Evolutionary conservation across 2,888 invertebrate species (phyloP), one percentile per base, ranked within the genome.

Genomic region (Hipparchia semele): DNA sequence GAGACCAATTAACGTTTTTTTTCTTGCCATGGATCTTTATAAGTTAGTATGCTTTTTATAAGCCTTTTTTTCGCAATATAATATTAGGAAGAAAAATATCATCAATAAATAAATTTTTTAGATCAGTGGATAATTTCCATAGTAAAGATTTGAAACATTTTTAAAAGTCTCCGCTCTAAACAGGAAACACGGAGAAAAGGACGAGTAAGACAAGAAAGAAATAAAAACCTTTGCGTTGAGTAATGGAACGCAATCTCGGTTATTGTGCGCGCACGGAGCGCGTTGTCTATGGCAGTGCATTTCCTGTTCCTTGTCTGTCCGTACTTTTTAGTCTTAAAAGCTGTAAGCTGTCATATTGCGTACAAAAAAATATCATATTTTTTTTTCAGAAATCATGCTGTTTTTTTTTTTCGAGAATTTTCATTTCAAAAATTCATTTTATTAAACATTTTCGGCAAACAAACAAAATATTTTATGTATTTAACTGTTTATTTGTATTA

Each of bases 231-330:
- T 66, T 39, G 66, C 66, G 12, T 66, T 66, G 66, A 66, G 66
- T 66, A 66, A 66, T 66, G 66, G 66, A 66, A 66, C 66, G 54
- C 66, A 54, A 66, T 66, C 45, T 39, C 45, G 54, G 66, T 66
- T 56, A 56, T 45, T 54, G 66, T 65, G 56, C 7, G 13, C 8
- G 49, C 8, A 49, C 49, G 49, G 8, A 56, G 13, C 56, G 56
- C 65, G 6, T 53, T 53, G 39, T 45, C 66, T 9, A 45, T 9
- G 53, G 45, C 7, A 13, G 51, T 66, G 54, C 54, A 45, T 56
- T 66, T 66, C 39, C 39, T 39, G 53, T 39, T 54, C 39, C 33
- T 9, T 13, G 7, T 7, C 58, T 58, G 12, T 45, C 6, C 45
- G 45, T 45, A n/a, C 12, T 61, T n/a, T 60, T n/a, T 39, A 45